phyloP scores from a whole-genome alignment of 2,113 vertebrate species.

The Calonectris borealis region DNA sequence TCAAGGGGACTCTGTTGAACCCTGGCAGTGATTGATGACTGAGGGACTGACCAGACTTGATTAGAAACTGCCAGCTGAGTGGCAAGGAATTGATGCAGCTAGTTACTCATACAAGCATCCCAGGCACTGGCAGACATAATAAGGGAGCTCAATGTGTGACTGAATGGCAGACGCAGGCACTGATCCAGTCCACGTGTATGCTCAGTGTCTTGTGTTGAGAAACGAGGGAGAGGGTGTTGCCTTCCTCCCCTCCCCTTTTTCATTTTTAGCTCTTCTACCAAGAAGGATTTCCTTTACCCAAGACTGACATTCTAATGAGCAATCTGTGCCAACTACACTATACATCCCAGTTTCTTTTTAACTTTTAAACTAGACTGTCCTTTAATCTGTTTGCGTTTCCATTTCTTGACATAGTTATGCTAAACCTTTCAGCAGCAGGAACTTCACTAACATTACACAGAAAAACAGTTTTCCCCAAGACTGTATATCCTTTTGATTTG shows the following conservation, averaged over 20 bases:
- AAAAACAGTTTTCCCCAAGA: not conserved
- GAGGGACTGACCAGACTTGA: not conserved
- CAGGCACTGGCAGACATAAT: not conserved
- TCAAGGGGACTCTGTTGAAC: not conserved
- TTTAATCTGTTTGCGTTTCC: conserved; percentile 10
- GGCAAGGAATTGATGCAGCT: not conserved
- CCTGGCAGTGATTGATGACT: not conserved
- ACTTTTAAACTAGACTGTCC: conserved; percentile 9
- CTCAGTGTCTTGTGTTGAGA: not conserved
- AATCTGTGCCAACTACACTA: not conserved
- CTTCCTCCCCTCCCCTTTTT: not conserved
- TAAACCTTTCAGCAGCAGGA: not conserved
- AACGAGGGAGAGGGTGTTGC: not conserved
- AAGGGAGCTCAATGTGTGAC: not conserved
- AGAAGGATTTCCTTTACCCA: not conserved
- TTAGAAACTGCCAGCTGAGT: not conserved
- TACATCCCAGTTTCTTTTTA: not conserved
- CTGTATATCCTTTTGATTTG: not conserved
- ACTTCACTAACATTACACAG: not conserved
- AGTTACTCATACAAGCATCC: not conserved
- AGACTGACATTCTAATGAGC: not conserved
- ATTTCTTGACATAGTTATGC: not conserved
- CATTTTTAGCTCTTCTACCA: not conserved
- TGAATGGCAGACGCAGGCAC: not conserved
- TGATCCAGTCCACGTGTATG: not conserved